Evolutionary conservation across 2,113 vertebrate species (phyloP).

Genomic region (Perca schrenkii): DNA sequence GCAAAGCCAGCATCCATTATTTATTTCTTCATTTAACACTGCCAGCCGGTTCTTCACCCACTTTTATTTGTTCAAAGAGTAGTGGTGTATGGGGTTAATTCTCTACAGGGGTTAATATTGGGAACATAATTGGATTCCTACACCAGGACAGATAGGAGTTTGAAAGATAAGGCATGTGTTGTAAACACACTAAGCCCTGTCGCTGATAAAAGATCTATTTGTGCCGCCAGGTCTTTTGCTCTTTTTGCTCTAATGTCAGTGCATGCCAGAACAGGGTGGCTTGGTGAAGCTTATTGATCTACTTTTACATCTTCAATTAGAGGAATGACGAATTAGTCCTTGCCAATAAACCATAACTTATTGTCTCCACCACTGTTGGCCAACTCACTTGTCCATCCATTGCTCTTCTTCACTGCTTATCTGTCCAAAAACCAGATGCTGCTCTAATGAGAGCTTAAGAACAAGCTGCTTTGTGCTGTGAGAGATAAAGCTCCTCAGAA

Average conservation of each 20-base stretch:
- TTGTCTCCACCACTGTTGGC: conserved; percentile 32
- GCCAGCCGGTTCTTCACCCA: conserved; percentile 61
- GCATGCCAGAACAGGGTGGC: conserved; percentile 41
- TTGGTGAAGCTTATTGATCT: conserved; percentile 50
- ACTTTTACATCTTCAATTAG: conserved; percentile 54
- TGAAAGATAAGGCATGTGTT: conserved; percentile 74
- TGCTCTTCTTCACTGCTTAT: conserved; percentile 45
- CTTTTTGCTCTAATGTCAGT: conserved; percentile 47
- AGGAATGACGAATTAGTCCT: conserved; percentile 57
- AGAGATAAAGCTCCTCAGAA: conserved; percentile 45
- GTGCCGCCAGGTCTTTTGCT: conserved; percentile 43
- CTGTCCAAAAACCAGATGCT: conserved; percentile 23
- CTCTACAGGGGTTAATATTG: conserved; percentile 77
- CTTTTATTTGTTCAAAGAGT: conserved; percentile 72
- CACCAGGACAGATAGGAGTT: conserved; percentile 63
- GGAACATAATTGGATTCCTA: conserved; percentile 78
- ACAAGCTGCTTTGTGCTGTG: conserved; percentile 27
- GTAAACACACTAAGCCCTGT: conserved; percentile 73
- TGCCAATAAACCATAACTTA: conserved; percentile 58
- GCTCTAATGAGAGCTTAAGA: conserved; percentile 57
- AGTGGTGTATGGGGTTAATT: conserved; percentile 72
- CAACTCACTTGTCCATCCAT: conserved; percentile 35
- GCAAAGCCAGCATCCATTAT: conserved; percentile 75
- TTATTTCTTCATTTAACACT: conserved; percentile 76
- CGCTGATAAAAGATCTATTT: conserved; percentile 70